Evolutionary conservation across 2,113 vertebrate genomes (phyloP).

Genomic region (Megaptera novaeangliae): DNA sequence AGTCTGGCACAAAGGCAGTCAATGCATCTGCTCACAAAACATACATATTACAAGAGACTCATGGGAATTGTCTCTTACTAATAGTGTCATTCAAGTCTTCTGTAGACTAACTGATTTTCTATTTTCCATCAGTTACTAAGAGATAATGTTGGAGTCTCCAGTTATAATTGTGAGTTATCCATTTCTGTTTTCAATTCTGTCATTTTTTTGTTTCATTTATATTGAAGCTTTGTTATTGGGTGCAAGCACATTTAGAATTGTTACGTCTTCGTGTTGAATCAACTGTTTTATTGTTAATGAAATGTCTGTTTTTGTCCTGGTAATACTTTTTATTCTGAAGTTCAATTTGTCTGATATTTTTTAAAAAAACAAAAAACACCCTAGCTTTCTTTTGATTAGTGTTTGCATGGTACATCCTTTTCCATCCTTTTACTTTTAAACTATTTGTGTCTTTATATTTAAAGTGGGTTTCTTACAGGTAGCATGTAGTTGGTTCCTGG

Average conservation of each 20-base stretch:
- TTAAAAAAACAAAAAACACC: not conserved
- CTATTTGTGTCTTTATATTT: not conserved
- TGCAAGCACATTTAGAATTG: not conserved
- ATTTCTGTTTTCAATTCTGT: not conserved
- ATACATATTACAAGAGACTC: not conserved
- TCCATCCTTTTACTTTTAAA: not conserved
- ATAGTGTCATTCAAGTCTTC: not conserved
- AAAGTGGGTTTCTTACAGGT: not conserved
- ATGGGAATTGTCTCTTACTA: not conserved
- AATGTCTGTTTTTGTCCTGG: not conserved
- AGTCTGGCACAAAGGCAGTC: not conserved
- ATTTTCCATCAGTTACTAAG: not conserved
- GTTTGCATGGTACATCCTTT: not conserved
- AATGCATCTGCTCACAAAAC: not conserved
- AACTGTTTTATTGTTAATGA: not conserved
- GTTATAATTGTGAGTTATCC: not conserved
- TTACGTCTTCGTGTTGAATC: not conserved
- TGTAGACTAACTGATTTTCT: not conserved
- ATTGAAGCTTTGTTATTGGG: not conserved
- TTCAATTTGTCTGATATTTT: not conserved
- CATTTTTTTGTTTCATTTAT: not conserved
- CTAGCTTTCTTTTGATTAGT: not conserved
- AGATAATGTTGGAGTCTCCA: not conserved
- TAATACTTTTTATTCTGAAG: not conserved
- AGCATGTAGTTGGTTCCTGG: not conserved